Evolutionary conservation across 2,888 invertebrate genomes (phyloP).

Genomic region (Neocrepidodera transversa): DNA sequence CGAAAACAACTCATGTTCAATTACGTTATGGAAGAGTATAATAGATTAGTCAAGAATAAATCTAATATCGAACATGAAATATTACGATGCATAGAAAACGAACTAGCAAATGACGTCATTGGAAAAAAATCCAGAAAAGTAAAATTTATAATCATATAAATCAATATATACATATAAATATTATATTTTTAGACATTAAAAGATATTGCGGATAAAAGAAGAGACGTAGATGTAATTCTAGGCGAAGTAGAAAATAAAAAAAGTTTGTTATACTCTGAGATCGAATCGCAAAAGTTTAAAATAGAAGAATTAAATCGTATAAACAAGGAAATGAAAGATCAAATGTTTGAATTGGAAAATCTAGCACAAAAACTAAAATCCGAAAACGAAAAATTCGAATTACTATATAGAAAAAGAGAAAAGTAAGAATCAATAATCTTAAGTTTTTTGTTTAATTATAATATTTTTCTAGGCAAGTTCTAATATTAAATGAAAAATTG

Average conservation of each 20-base stretch:
- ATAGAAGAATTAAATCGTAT: conserved; percentile 52
- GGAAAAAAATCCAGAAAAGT: conserved; percentile 37
- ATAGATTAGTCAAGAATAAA: conserved; percentile 65
- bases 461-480: conserved; percentile 56
- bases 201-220: conserved; percentile 57
- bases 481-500: conserved; percentile 63
- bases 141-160: neutral
- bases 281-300: conserved; percentile 62
- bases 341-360: conserved; percentile 57
- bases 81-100: conserved; percentile 36
- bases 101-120: conserved; percentile 38
- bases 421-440: conserved; percentile 58
- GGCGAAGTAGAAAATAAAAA: conserved; percentile 65
- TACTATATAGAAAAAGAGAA: conserved; percentile 62
- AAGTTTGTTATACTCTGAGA: conserved; percentile 66
- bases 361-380: conserved; percentile 59
- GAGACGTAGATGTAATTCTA: conserved; percentile 52
- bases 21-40: conserved; percentile 57
- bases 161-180: neutral
- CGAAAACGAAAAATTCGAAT: conserved; percentile 61
- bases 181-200: conserved; percentile 17
- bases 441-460: too few relatives aligned
- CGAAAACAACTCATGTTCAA: conserved; percentile 35
- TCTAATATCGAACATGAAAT: conserved; percentile 67
- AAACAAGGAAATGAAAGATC: conserved; percentile 55